Evolutionary conservation across 2,888 invertebrate species (phyloP), one percentile per base, ranked within the genome.

Genomic region (Deilephila elpenor): DNA sequence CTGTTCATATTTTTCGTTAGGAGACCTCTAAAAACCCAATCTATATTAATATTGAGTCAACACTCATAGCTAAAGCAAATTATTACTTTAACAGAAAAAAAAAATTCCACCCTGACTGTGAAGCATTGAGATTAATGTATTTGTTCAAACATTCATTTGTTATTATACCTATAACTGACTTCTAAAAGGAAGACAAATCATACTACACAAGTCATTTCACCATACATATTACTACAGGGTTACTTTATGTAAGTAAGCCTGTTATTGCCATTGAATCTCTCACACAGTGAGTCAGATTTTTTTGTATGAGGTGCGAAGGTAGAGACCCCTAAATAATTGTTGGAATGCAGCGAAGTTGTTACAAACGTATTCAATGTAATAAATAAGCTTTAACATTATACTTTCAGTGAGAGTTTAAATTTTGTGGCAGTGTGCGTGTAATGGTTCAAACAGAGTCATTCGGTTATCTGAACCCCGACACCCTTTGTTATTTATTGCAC

Each of bases 51-150:
- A 8, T 7, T 37, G 37, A 37, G 7, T 53, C 17, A 53, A 53
- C 53, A 53, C 17, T 53, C 1, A 37, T 5, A 17, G 19, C 17
- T 53, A 19, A 17, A 4, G 4, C 19, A 19, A 44, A n/a, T 64
- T 3, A 64, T 67, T 78, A 81, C 79, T 79, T 78, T 79, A 80
- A 82, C 82, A 85, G 88, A 87, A 88, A 89, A 88, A n/a, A 86
- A 84, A 89, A 89, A 89, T 86, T 81, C 87, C 86, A 87, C 6
- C 11, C 44, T 17, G 5, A 51, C 67, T 44, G 25, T 34, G n/a
- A n/a, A 44, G 51, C 0, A 67, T 51, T 19, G 80, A 80, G 78
- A 76, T 78, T 77, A 82, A 82, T 78, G 77, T 75, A 11, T 78
- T 77, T 75, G 76, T 80, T 76, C 25, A 80, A 79, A 82, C 83